Conservation (phyloP, 2,888 invertebrate species). For the Athalia cordata region DNA sequence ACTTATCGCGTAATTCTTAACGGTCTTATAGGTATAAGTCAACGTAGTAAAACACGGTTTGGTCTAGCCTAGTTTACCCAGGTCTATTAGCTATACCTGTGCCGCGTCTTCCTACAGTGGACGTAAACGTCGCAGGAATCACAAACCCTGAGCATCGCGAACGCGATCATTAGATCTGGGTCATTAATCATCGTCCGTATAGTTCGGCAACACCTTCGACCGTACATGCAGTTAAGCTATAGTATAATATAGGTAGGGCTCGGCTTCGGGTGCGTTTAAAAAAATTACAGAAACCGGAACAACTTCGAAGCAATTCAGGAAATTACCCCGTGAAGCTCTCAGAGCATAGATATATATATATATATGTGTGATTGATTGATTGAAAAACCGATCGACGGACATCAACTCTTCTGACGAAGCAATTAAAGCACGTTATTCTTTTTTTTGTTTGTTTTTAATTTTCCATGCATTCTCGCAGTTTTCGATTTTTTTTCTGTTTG, state of each 20-base stretch:
- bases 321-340: not conserved
- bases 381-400: not conserved
- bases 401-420: not conserved
- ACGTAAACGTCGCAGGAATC: no score
- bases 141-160: not conserved
- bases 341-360: not conserved
- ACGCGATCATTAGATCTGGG: constrained; percentile 13
- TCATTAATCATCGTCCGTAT: constrained; percentile 32
- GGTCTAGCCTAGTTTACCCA: constrained; percentile 3
- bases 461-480: no score
- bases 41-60: not conserved
- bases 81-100: not conserved
- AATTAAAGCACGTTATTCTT: not conserved
- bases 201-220: constrained; percentile 13
- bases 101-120: constrained; percentile 16
- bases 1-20: not conserved
- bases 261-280: not conserved
- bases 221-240: not conserved
- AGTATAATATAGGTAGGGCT: not conserved
- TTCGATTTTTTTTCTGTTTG: not conserved
- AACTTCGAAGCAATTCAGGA: constrained; percentile 18
- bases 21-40: not conserved
- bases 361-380: constrained; percentile 2
- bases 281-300: not conserved
- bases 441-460: no score